Evolutionary conservation across 2,888 invertebrate genomes (phyloP), one percentile per base, ranked within the genome.

Genomic region (Harpalus rubripes): DNA sequence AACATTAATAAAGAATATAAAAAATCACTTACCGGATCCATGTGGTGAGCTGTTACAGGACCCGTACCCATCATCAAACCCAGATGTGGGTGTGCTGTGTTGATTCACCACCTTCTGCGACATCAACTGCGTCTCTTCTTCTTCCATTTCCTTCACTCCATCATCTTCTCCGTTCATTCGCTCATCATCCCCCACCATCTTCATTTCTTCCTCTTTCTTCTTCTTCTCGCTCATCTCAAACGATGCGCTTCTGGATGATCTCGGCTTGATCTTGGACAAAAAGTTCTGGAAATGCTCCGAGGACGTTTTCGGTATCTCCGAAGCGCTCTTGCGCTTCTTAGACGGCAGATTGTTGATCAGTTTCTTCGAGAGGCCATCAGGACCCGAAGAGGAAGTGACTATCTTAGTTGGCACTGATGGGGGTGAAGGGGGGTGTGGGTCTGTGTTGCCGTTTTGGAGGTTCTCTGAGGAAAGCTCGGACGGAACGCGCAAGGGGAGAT

Each of bases 31-130:
- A 94, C 94, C 94, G 86, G 94, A 92, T 18, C 94, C 94, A 85
- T 94, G 91, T 0, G 94, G 94, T 4, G 94, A 94, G 89, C 94
- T 94, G 88, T 94, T 93, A 15, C 94, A 94, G 0, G 94, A 94
- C 86, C 94, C 94, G 88, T 95, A 95, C 0, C 94, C 94, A 87
- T 95, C 94, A 87, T 95, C 94, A 0, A 94, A 89, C 0, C 91
- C 92, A 8, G 91, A 91, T 18, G 91, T 90, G 3, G 90, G 90
- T 39, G 90, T 91, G 58, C 68, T 86, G 85, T 84, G 84, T 41
- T 83, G 83, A 39, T 83, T 39, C 78, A 86, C 65, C 81, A 85
- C 86, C 92, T 92, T 82, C 92, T 89, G 0, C 92, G 91, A 0
- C 92, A 92, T 0, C 92, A 92, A 5, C 92, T 91, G 39, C 85